These are phyloP conservation scores for Podarcis raffonei DNA, from an alignment of 2,113 vertebrate species.

Conservation along the genomic window DNA sequence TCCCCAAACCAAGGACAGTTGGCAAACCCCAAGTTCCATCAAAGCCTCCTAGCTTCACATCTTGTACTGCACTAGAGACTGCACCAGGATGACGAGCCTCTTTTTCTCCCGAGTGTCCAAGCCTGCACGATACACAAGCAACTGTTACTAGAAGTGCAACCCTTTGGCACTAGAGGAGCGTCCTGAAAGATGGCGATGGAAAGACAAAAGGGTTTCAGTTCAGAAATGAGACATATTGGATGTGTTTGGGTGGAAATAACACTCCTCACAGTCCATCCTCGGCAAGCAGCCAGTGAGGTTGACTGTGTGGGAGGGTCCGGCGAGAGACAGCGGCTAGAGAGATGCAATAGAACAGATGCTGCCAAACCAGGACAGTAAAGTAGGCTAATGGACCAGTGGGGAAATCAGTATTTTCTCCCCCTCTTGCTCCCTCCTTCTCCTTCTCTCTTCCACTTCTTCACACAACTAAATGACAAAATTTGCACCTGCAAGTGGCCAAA, in stretches of 20 bases:
- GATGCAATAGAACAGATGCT: too few species aligned
- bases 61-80: background rate
- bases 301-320: too few species aligned
- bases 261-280: background rate
- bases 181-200: background rate
- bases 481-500: too few species aligned
- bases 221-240: background rate
- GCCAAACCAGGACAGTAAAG: too few species aligned
- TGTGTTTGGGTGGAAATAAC: background rate
- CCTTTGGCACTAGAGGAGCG: background rate
- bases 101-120: background rate
- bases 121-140: background rate
- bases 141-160: background rate
- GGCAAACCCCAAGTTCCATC: background rate
- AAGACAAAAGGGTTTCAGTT: background rate
- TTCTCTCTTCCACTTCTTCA: too few species aligned
- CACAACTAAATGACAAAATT: too few species aligned
- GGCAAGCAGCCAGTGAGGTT: background rate
- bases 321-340: too few species aligned
- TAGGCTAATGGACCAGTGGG: too few species aligned
- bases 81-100: background rate
- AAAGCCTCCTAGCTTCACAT: background rate
- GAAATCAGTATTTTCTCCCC: too few species aligned
- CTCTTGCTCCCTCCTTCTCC: too few species aligned
- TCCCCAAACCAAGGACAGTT: background rate